phyloP scores from a whole-genome alignment of 2,888 invertebrate genomes.

The Tolmerus cingulatus region DNA sequence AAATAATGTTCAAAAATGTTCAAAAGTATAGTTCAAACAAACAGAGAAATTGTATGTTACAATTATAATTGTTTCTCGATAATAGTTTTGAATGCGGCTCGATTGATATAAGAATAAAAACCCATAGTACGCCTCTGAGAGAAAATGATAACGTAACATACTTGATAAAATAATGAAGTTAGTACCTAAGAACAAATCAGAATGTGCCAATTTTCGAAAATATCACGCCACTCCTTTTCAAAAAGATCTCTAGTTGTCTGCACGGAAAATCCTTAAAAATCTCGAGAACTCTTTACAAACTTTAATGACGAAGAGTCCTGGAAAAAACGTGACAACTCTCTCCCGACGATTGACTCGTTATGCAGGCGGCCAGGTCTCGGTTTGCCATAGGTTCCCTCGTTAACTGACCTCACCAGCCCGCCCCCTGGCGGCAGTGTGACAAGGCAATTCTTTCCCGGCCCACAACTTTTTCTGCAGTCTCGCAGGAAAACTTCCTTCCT shows the following conservation, averaged over 20 bases:
- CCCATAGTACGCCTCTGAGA: too few species aligned
- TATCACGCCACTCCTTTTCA: neutral
- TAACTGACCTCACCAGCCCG: neutral
- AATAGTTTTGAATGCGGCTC: too few species aligned
- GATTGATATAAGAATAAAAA: too few species aligned
- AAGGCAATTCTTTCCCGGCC: neutral
- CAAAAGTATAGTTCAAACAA: too few species aligned
- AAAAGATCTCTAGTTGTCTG: neutral
- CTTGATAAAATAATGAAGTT: neutral
- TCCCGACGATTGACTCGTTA: slow-evolving; percentile 14
- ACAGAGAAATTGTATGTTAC: too few species aligned
- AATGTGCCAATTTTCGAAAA: neutral
- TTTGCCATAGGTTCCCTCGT: slow-evolving; percentile 7
- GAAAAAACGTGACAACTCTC: neutral
- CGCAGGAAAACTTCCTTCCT: neutral
- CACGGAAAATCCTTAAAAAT: neutral
- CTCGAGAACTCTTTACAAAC: neutral
- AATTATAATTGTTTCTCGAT: too few species aligned
- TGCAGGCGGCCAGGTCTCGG: neutral
- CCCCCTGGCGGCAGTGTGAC: neutral
- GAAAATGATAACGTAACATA: too few species aligned
- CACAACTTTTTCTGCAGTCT: neutral
- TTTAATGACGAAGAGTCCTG: neutral
- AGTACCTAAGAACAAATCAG: neutral
- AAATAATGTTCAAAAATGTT: too few species aligned